A percentile compares a stretch with the other conserved stretches of the same genome.
Conservation (phyloP, 2,888 invertebrate species). For the Cheilosia soror region DNA sequence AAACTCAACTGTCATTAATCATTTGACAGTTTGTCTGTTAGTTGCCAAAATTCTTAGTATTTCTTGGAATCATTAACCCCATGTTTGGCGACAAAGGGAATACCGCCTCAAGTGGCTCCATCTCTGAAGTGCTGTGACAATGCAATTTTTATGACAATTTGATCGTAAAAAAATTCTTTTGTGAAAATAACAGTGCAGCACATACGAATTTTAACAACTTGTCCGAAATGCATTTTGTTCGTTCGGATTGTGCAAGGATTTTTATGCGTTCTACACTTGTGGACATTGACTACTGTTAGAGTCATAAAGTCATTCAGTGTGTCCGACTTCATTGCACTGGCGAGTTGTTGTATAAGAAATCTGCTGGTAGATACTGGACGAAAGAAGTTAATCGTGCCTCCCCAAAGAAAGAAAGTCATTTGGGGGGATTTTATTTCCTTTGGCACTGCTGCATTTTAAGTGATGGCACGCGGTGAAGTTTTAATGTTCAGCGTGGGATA, state of each 20-base stretch:
- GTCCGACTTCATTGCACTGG: conserved; percentile 39
- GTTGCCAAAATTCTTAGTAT: conserved; percentile 11
- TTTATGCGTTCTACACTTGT: conserved; percentile 58
- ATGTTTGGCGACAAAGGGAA: conserved; percentile 16
- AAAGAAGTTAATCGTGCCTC: conserved; percentile 51
- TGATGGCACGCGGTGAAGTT: conserved; percentile 63
- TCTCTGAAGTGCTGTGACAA: conserved; percentile 36
- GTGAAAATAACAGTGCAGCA: conserved; percentile 13
- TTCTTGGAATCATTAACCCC: conserved; percentile 31
- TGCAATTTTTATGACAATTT: conserved; percentile 40
- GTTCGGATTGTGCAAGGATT: conserved; percentile 29
- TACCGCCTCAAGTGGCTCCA: conserved; percentile 27
- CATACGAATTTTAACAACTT: conserved; percentile 67
- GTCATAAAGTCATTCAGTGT: conserved; percentile 63
- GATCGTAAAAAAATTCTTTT: conserved; percentile 55
- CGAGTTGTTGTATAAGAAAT: conserved; percentile 27
- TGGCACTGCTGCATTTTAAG: conserved; percentile 81
- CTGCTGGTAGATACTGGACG: conserved; percentile 24
- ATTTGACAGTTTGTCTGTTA: conserved; percentile 41
- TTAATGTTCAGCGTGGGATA: conserved; percentile 51
- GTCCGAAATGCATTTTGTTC: conserved; percentile 53
- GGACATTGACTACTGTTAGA: conserved; percentile 54
- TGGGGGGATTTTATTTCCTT: conserved; percentile 80
- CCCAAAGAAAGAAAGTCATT: conserved; percentile 47
- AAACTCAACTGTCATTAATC: conserved; percentile 41